A percentile compares a stretch with the other conserved stretches of the same genome.
phyloP scores from a whole-genome alignment of 2,888 invertebrate genomes.

The Acleris emargana region DNA sequence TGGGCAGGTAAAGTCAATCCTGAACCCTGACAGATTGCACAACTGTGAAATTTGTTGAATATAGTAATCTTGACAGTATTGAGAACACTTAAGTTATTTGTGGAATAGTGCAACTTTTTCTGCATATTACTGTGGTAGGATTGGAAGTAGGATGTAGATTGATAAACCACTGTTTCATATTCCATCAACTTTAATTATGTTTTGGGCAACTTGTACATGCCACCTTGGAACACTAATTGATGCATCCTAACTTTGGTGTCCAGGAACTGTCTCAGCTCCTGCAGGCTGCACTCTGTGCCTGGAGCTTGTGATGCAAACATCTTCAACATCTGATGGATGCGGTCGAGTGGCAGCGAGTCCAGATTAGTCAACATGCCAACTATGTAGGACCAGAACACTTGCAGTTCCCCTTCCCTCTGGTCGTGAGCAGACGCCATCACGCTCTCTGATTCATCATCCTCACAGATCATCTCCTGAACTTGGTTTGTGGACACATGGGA shows the following conservation, averaged over 20 bases:
- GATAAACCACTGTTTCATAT: too few species aligned
- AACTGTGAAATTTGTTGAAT: too few species aligned
- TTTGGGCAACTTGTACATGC: slow-evolving; percentile 94
- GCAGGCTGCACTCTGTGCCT: slow-evolving; percentile 93
- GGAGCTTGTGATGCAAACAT: slow-evolving; percentile 98
- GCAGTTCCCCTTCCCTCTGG: slow-evolving; percentile 96
- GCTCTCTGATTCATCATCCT: slow-evolving; percentile 96
- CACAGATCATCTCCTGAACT: slow-evolving; percentile 87
- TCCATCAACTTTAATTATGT: slow-evolving; percentile 53
- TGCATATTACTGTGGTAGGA: too few species aligned
- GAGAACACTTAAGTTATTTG: too few species aligned
- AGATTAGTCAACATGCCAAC: slow-evolving; percentile 98
- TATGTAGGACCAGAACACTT: slow-evolving; percentile 98
- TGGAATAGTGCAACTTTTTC: too few species aligned
- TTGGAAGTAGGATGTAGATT: too few species aligned
- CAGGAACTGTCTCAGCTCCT: slow-evolving; percentile 94
- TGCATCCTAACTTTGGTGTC: slow-evolving; percentile 97
- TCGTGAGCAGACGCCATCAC: slow-evolving; percentile 97
- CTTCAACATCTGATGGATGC: slow-evolving; percentile 98
- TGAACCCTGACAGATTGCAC: too few species aligned
- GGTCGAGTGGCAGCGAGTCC: slow-evolving; percentile 94
- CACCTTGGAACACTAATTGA: slow-evolving; percentile 92
- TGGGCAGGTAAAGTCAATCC: too few species aligned
- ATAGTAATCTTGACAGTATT: too few species aligned
- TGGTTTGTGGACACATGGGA: slow-evolving; percentile 81